Evolutionary conservation across 2,797 vertebrate genomes (phyloP).

Genomic region (Lithobates pipiens): DNA sequence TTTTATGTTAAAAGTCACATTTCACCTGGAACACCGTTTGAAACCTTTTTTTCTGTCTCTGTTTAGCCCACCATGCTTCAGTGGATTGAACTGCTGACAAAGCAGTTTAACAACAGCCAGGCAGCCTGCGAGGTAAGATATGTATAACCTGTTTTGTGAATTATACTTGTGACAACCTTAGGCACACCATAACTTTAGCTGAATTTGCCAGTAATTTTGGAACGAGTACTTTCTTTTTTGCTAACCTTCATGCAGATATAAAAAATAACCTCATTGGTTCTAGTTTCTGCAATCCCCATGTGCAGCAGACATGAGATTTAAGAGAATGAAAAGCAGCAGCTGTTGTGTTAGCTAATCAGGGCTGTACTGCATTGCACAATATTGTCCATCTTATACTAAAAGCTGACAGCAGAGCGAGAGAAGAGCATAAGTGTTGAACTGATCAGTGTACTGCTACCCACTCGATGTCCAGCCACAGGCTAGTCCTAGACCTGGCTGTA

Average conservation of each 20-base stretch:
- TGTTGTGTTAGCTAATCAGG: too few relatives aligned
- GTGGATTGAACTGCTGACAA: conserved; percentile 98
- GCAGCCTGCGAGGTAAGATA: conserved; percentile 94
- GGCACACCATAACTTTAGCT: too few relatives aligned
- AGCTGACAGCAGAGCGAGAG: not conserved
- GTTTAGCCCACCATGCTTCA: conserved; percentile 97
- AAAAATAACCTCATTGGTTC: too few relatives aligned
- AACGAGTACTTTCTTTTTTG: too few relatives aligned
- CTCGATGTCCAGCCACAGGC: not conserved
- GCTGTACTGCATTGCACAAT: not conserved
- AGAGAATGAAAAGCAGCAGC: too few relatives aligned
- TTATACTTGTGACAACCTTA: not conserved
- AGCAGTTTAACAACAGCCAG: conserved; percentile 99
- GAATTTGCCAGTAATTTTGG: too few relatives aligned
- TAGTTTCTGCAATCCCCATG: too few relatives aligned
- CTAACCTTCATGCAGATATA: too few relatives aligned
- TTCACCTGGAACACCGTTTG: not conserved
- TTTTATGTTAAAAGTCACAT: too few relatives aligned
- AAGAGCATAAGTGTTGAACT: not conserved
- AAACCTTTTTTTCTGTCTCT: conserved; percentile 44
- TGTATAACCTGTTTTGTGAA: conserved; percentile 65
- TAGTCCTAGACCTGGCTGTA: not conserved
- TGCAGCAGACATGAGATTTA: not conserved
- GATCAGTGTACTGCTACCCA: not conserved
- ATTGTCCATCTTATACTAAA: not conserved